phyloP scores from a whole-genome alignment of 2,888 invertebrate genomes.

The Punctoribates punctum region DNA sequence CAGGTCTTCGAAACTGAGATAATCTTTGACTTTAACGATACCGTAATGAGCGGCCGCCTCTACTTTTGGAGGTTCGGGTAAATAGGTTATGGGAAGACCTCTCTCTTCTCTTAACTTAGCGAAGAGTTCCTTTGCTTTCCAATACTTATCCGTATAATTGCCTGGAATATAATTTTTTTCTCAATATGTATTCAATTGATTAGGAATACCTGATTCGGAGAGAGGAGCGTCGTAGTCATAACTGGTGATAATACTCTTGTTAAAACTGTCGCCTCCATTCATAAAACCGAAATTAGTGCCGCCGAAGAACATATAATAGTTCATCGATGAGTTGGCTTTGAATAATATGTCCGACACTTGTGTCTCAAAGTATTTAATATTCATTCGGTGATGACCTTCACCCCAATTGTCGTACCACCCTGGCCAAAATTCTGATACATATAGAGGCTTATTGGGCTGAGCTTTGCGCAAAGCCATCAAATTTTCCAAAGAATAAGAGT shows the following conservation, averaged over 20 bases:
- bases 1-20: conserved; percentile 35
- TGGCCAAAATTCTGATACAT: conserved; percentile 63
- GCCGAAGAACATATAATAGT: not conserved
- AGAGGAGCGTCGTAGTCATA: conserved; percentile 55
- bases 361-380: conserved; percentile 37
- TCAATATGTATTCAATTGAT: not conserved
- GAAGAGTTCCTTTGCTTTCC: conserved; percentile 26
- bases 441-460: conserved; percentile 58
- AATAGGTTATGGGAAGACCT: conserved; percentile 6
- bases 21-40: not conserved
- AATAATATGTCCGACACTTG: not conserved
- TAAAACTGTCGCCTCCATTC: not conserved
- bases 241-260: not conserved
- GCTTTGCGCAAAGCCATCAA: conserved; percentile 28
- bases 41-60: conserved; percentile 4
- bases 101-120: not conserved
- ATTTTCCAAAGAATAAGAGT: conserved; percentile 29
- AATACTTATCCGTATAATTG: conserved; percentile 55
- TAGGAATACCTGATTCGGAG: conserved; percentile 53
- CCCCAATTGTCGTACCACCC: conserved; percentile 64
- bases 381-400: conserved; percentile 45
- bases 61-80: conserved; percentile 17
- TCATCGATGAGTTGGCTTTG: not conserved
- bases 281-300: not conserved
- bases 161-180: conserved; percentile 48